Evolutionary conservation across 2,888 invertebrate species (phyloP).

Genomic region (Entomobrya multifasciata): DNA sequence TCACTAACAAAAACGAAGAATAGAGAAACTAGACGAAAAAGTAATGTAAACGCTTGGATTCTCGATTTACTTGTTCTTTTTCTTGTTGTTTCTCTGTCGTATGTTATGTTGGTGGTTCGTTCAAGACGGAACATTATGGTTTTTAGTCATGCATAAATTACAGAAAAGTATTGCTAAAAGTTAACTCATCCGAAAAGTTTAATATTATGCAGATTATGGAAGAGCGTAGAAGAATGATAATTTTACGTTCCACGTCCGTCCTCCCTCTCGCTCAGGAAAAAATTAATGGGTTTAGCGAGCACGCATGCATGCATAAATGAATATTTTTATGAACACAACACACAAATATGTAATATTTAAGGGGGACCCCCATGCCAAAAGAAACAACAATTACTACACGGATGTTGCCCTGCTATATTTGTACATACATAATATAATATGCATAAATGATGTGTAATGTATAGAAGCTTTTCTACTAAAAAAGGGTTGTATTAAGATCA

Average conservation of each 20-base stretch:
- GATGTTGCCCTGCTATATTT: too few relatives aligned
- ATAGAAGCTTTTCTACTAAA: background rate
- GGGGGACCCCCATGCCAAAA: slow-evolving; percentile 27
- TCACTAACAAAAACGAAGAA: background rate
- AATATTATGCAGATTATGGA: slow-evolving; percentile 63
- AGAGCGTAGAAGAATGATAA: slow-evolving; percentile 66
- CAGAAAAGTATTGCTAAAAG: slow-evolving; percentile 58
- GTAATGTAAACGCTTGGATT: too few relatives aligned
- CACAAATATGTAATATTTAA: slow-evolving; percentile 14
- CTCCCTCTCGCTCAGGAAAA: slow-evolving; percentile 15
- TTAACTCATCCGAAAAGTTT: slow-evolving; percentile 64
- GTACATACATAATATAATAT: too few relatives aligned
- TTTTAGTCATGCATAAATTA: slow-evolving; percentile 71
- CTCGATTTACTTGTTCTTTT: background rate
- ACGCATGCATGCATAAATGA: slow-evolving; percentile 68
- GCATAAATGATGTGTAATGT: background rate
- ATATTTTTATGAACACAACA: slow-evolving; percentile 26
- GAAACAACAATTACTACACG: slow-evolving; percentile 19
- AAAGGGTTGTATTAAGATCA: slow-evolving; percentile 5
- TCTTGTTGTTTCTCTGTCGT: slow-evolving; percentile 32
- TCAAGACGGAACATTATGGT: slow-evolving; percentile 57
- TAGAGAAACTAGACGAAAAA: background rate
- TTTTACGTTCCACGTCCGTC: slow-evolving; percentile 52
- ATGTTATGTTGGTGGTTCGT: slow-evolving; percentile 10
- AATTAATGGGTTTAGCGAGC: slow-evolving; percentile 57